These are phyloP conservation scores for Etheostoma nigrum DNA, from an alignment of 2,797 vertebrate genomes.

Conservation along the genomic window DNA sequence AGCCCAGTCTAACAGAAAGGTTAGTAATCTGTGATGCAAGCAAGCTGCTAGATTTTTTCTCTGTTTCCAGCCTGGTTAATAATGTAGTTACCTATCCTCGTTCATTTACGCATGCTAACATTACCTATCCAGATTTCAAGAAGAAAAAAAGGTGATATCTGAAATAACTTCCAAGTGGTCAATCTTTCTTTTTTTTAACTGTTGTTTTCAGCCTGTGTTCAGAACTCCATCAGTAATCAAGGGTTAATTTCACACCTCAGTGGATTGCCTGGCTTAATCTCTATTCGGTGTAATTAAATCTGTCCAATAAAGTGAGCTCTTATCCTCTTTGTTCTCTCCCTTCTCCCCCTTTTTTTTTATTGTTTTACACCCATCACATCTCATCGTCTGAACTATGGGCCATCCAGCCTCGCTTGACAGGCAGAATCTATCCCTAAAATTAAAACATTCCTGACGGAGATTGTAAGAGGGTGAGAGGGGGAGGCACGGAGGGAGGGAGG, in stretches of 20 bases:
- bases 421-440: slow-evolving; percentile 99
- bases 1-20: slow-evolving; percentile 75
- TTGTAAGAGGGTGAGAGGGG: slow-evolving; percentile 79
- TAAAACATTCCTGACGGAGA: slow-evolving; percentile 99
- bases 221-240: slow-evolving; percentile 93
- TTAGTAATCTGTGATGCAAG: slow-evolving; percentile 84
- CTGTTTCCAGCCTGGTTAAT: slow-evolving; percentile 77
- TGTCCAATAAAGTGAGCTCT: slow-evolving; percentile 98
- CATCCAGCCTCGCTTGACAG: slow-evolving; percentile 93
- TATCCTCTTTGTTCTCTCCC: slow-evolving; percentile 95
- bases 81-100: slow-evolving; percentile 74
- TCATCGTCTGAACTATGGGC: slow-evolving; percentile 93
- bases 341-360: slow-evolving; percentile 79
- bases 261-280: slow-evolving; percentile 98
- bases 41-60: slow-evolving; percentile 78
- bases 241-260: slow-evolving; percentile 99
- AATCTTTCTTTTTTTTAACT: slow-evolving; percentile 68
- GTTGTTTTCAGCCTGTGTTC: slow-evolving; percentile 80
- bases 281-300: slow-evolving; percentile 99
- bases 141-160: slow-evolving; percentile 64
- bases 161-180: slow-evolving; percentile 79
- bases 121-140: slow-evolving; percentile 56
- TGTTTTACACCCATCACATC: slow-evolving; percentile 98
- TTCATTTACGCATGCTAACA: slow-evolving; percentile 62
- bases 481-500: slow-evolving; percentile 15